Conservation (phyloP, 2,113 vertebrate species). For the Andinoacara biseriatus region DNA sequence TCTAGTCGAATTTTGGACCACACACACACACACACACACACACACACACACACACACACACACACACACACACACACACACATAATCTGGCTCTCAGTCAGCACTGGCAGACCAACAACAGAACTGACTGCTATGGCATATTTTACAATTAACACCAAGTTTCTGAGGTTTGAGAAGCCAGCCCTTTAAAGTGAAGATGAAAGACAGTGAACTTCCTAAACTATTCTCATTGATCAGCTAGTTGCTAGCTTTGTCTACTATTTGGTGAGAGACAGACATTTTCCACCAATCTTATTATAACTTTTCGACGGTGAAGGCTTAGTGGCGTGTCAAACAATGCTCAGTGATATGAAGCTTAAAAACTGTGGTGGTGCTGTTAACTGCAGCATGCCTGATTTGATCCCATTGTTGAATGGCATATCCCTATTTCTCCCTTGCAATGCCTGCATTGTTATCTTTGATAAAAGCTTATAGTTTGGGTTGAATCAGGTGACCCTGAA, state of each 20-base stretch:
- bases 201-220: background rate
- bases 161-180: background rate
- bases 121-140: background rate
- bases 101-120: background rate
- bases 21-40: no score
- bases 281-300: background rate
- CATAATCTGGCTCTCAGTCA: conserved; percentile 8
- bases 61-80: no score
- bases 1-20: conserved; percentile 13
- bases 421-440: background rate
- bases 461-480: background rate
- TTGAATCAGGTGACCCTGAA: background rate
- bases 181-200: background rate
- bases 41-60: no score
- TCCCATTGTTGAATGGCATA: background rate
- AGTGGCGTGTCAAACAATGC: background rate
- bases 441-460: background rate
- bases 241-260: background rate
- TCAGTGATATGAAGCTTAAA: background rate
- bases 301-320: background rate
- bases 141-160: background rate
- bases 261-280: background rate
- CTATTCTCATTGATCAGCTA: background rate
- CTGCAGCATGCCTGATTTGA: background rate
- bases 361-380: background rate